Conservation (phyloP, 2,113 vertebrate species). For the Hydrolagus affinis region DNA sequence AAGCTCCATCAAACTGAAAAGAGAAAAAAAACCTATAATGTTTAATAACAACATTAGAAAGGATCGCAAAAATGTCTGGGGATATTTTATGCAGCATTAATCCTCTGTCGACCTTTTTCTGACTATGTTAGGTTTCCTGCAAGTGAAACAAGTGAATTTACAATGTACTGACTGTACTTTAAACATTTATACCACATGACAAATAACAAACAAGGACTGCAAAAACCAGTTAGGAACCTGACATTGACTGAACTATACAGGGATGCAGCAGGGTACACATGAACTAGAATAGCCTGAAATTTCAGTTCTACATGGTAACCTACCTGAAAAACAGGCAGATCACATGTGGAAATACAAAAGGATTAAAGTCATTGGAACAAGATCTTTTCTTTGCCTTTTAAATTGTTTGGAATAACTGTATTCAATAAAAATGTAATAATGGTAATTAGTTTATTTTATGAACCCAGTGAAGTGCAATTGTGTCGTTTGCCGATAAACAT, state of each 20-base stretch:
- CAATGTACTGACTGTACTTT: not conserved
- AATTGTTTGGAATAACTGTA: no score
- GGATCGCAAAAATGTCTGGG: not conserved
- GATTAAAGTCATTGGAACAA: no score
- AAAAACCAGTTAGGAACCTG: not conserved
- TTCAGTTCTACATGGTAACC: not conserved
- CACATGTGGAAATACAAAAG: no score
- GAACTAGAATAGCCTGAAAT: not conserved
- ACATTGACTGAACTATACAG: not conserved
- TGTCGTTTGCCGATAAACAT: no score
- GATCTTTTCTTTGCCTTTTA: no score
- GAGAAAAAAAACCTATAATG: not conserved
- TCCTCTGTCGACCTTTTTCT: no score
- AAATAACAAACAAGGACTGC: not conserved
- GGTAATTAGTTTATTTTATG: no score
- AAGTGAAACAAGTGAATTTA: not conserved
- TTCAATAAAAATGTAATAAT: no score
- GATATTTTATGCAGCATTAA: not conserved
- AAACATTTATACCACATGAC: not conserved
- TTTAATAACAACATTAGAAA: slow-evolving; percentile 1
- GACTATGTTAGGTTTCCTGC: not conserved
- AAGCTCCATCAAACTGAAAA: not conserved
- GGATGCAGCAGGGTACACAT: not conserved
- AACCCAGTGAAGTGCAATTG: no score
- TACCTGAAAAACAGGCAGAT: no score